Conservation (phyloP, 2,888 invertebrate genomes). For the Antitype chi region DNA sequence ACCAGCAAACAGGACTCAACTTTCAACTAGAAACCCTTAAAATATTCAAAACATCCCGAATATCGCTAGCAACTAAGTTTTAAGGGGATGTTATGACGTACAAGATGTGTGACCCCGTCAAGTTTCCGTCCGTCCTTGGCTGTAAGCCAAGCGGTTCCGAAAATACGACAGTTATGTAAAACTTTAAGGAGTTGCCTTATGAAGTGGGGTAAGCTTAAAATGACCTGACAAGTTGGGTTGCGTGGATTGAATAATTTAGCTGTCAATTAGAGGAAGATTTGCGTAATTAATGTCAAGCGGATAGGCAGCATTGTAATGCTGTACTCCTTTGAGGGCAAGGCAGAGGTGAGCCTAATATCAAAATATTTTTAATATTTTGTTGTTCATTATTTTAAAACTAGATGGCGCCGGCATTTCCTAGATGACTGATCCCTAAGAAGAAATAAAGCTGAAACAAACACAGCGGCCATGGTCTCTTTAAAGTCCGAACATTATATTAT, state of each 20-base stretch:
- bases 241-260: slow-evolving; percentile 38
- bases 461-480: no score
- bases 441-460: no score
- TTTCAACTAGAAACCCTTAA: slow-evolving; percentile 14
- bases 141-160: slow-evolving; percentile 48
- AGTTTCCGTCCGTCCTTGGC: slow-evolving; percentile 62
- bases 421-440: no score
- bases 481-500: no score
- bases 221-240: slow-evolving; percentile 31
- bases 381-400: no score
- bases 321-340: background rate
- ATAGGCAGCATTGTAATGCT: background rate
- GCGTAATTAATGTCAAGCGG: background rate
- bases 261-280: slow-evolving; percentile 36
- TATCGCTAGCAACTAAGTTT: slow-evolving; percentile 42
- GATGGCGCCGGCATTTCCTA: no score
- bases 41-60: slow-evolving; percentile 45
- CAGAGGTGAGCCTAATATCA: background rate
- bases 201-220: slow-evolving; percentile 39
- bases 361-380: no score
- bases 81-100: slow-evolving; percentile 45
- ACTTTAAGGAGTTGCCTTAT: slow-evolving; percentile 27
- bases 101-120: slow-evolving; percentile 57
- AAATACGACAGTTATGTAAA: slow-evolving; percentile 63
- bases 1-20: background rate